Conservation (phyloP, 92 coral and sea anemone species). For the Scolanthus callimorphus region DNA sequence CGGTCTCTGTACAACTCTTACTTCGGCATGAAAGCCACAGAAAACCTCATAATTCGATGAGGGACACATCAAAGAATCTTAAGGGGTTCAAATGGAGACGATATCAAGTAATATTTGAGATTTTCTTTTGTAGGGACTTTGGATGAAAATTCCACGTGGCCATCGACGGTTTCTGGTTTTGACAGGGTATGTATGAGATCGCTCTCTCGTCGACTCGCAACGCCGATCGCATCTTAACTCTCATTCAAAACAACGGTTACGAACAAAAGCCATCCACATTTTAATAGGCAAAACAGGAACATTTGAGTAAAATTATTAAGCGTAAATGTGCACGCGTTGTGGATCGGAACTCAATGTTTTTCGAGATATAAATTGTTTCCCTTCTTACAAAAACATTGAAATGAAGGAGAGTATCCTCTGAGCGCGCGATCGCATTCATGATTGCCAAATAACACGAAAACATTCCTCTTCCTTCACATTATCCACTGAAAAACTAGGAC, state of each 20-base stretch:
- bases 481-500: too few relatives aligned
- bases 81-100: constrained; percentile 12
- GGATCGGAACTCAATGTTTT: constrained; percentile 64
- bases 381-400: constrained; percentile 3
- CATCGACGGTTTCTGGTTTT: constrained; percentile 42
- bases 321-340: constrained; percentile 55
- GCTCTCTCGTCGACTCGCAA: constrained; percentile 1
- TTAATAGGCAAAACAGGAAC: constrained; percentile 36
- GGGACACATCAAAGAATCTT: constrained; percentile 31
- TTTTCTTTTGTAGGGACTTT: constrained; percentile 97
- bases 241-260: constrained; percentile 44
- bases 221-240: background rate
- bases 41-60: constrained; percentile 23
- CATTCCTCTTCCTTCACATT: too few relatives aligned
- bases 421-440: too few relatives aligned
- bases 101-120: constrained; percentile 56
- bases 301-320: constrained; percentile 30
- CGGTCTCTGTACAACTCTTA: constrained; percentile 19
- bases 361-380: constrained; percentile 55
- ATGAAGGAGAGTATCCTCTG: too few relatives aligned
- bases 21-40: constrained; percentile 2
- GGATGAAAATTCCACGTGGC: constrained; percentile 99
- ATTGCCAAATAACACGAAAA: too few relatives aligned
- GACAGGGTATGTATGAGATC: constrained; percentile 33
- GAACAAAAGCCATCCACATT: constrained; percentile 33